Evolutionary conservation across 2,888 invertebrate species (phyloP).

Genomic region (Steromphala cineraria): DNA sequence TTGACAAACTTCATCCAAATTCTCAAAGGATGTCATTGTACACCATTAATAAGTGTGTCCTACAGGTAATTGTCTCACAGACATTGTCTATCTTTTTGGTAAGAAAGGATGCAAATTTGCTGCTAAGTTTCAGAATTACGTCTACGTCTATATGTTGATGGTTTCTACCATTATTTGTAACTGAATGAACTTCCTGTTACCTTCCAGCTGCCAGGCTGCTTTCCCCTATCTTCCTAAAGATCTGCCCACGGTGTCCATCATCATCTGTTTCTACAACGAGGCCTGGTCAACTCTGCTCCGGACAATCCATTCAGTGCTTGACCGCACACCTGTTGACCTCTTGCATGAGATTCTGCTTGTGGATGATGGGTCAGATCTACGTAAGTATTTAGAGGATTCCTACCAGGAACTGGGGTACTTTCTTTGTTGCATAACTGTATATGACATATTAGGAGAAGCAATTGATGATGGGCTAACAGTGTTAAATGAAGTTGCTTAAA

Average conservation of each 20-base stretch:
- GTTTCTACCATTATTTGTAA: neutral
- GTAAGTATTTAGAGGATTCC: constrained; percentile 37
- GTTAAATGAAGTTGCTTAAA: too few species aligned
- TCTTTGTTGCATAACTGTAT: too few species aligned
- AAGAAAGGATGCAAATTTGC: too few species aligned
- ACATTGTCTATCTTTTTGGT: too few species aligned
- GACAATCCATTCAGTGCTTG: constrained; percentile 95
- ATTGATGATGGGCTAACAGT: too few species aligned
- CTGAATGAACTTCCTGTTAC: neutral
- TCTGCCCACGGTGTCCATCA: constrained; percentile 66
- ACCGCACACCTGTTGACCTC: constrained; percentile 90
- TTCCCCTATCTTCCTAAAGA: constrained; percentile 34
- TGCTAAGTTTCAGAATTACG: too few species aligned
- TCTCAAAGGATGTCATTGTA: too few species aligned
- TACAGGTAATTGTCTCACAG: too few species aligned
- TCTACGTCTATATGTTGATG: neutral
- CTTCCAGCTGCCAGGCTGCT: neutral
- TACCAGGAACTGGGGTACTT: too few species aligned
- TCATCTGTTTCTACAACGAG: constrained; percentile 87
- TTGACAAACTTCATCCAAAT: too few species aligned
- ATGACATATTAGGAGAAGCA: too few species aligned
- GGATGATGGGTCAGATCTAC: constrained; percentile 79
- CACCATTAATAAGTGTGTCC: too few species aligned
- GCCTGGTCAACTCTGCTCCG: constrained; percentile 97
- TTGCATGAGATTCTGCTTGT: constrained; percentile 86